phyloP scores from a whole-genome alignment of 2,888 invertebrate species.

The Oscheius sp. region DNA sequence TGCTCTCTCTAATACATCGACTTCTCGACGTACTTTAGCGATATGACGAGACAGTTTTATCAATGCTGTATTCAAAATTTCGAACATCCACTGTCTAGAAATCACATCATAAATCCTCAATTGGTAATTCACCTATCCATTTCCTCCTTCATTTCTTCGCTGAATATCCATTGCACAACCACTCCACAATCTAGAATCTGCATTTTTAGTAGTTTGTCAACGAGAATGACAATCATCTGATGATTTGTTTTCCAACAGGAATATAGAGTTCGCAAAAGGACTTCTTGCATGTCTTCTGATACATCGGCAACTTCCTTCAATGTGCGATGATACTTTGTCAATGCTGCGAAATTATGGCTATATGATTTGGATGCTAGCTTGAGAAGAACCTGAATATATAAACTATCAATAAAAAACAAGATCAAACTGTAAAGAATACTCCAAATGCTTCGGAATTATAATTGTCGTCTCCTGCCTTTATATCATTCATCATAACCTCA shows the following conservation, averaged over 20 bases:
- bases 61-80: conserved; percentile 91
- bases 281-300: conserved; percentile 93
- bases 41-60: conserved; percentile 84
- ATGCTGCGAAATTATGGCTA: conserved; percentile 97
- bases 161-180: conserved; percentile 86
- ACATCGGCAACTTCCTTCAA: conserved; percentile 83
- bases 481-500: conserved; percentile 44
- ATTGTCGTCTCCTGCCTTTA: conserved; percentile 77
- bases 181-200: conserved; percentile 95
- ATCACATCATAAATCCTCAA: no score
- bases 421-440: conserved; percentile 74
- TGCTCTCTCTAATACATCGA: conserved; percentile 34
- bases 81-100: conserved; percentile 94
- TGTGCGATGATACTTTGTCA: conserved; percentile 80
- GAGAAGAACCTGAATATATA: conserved; percentile 74
- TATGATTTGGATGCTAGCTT: conserved; percentile 95
- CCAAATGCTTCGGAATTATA: conserved; percentile 94
- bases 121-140: conserved; percentile 50
- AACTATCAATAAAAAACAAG: background rate
- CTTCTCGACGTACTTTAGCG: conserved; percentile 41
- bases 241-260: conserved; percentile 94
- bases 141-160: conserved; percentile 62
- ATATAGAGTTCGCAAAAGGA: conserved; percentile 88
- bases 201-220: conserved; percentile 95
- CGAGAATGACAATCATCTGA: conserved; percentile 92